Evolutionary conservation across 2,888 invertebrate genomes (phyloP).

Genomic region (Choreutis nemorana): DNA sequence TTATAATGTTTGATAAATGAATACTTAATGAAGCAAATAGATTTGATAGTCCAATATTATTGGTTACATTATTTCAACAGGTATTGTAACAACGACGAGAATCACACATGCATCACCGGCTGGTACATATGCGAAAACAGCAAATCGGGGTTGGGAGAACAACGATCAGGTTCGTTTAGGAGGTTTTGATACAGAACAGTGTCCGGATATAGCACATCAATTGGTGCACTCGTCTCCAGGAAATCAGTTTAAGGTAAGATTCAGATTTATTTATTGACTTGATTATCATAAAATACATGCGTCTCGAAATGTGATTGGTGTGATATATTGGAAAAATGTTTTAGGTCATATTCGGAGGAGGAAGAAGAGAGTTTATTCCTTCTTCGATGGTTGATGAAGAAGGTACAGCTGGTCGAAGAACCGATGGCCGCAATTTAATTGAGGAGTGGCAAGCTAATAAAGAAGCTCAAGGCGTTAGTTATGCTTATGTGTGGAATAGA

Average conservation of each 20-base stretch:
- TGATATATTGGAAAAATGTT: no score
- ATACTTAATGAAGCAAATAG: no score
- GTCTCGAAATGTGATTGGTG: no score
- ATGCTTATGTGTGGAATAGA: constrained; percentile 67
- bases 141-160: constrained; percentile 77
- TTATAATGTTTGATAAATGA: no score
- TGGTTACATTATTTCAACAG: no score
- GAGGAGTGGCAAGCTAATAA: constrained; percentile 69
- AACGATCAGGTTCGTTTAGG: constrained; percentile 59
- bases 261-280: no score
- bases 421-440: constrained; percentile 72
- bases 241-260: constrained; percentile 72
- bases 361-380: constrained; percentile 71
- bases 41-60: no score
- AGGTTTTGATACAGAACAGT: constrained; percentile 21
- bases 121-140: constrained; percentile 72
- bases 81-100: constrained; percentile 79
- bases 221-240: constrained; percentile 71
- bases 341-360: constrained; percentile 77
- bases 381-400: constrained; percentile 41
- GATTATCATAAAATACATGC: no score
- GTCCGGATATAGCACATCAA: constrained; percentile 77
- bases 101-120: constrained; percentile 83
- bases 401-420: constrained; percentile 31
- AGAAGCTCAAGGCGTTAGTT: constrained; percentile 27